Conservation (phyloP, 2,888 invertebrate genomes). For the Drosophila vallismaia region DNA sequence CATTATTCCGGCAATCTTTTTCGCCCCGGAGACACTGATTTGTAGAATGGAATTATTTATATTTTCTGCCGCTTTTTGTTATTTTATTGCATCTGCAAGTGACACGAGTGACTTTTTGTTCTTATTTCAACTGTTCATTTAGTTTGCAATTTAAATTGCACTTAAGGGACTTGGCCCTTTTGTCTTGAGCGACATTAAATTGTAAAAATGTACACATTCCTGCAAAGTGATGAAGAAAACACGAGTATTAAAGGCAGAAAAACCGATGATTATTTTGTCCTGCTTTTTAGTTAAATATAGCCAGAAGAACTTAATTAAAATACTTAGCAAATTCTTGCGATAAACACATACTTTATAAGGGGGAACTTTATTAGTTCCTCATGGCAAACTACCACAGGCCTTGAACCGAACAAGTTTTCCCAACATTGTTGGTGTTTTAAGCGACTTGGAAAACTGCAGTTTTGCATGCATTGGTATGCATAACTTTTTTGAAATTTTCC, state of each 20-base stretch:
- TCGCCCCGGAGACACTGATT: background rate
- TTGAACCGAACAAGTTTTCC: conserved; percentile 9
- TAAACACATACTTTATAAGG: background rate
- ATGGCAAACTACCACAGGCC: background rate
- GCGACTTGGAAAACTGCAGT: conserved; percentile 17
- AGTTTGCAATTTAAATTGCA: conserved; percentile 38
- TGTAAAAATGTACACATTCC: background rate
- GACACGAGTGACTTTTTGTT: conserved; percentile 9
- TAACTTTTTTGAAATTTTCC: conserved; percentile 14
- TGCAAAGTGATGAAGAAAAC: background rate
- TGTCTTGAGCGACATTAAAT: conserved; percentile 14
- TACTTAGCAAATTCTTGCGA: background rate
- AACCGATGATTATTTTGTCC: background rate
- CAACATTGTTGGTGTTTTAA: conserved; percentile 13
- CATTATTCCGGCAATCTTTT: conserved; percentile 24
- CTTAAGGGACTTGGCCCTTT: conserved; percentile 25
- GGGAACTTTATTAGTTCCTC: conserved; percentile 19
- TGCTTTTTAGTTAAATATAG: background rate
- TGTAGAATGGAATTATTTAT: conserved; percentile 6
- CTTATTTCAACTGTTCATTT: conserved; percentile 22
- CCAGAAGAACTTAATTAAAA: background rate
- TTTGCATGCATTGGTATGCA: conserved; percentile 27
- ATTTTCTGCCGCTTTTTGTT: background rate
- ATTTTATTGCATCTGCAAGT: conserved; percentile 5
- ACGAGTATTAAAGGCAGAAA: background rate